phyloP scores from a whole-genome alignment of 2,888 invertebrate genomes.

The Mythimna loreyi region DNA sequence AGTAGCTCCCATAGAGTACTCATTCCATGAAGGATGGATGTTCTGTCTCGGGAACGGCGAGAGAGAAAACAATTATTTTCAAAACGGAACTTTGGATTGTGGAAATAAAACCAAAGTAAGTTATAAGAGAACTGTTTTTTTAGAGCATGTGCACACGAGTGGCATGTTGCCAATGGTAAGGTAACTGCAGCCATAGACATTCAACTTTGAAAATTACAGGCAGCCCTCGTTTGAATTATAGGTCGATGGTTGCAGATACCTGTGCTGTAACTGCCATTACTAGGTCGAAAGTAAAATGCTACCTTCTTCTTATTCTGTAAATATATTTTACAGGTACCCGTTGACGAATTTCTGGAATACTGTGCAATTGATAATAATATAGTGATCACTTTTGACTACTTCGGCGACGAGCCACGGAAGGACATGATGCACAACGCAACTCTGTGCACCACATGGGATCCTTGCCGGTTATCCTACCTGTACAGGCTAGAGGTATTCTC shows the following conservation, averaged over 20 bases:
- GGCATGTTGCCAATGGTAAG: too few species aligned
- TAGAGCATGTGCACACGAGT: too few species aligned
- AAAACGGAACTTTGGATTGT: conserved; percentile 87
- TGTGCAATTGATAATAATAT: conserved; percentile 87
- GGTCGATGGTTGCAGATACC: too few species aligned
- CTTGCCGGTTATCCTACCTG: conserved; percentile 84
- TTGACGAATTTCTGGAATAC: conserved; percentile 78
- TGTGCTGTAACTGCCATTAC: too few species aligned
- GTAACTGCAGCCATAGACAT: too few species aligned
- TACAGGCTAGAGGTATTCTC: conserved; percentile 85
- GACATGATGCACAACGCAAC: conserved; percentile 87
- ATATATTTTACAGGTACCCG: conserved; percentile 72
- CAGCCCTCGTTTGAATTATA: too few species aligned
- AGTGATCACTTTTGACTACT: conserved; percentile 87
- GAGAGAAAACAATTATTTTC: conserved; percentile 85
- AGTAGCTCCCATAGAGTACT: conserved; percentile 86
- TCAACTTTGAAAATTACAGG: too few species aligned
- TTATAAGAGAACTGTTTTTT: not conserved
- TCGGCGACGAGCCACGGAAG: conserved; percentile 87
- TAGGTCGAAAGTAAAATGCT: not conserved
- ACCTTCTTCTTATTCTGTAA: not conserved
- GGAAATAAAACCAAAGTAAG: conserved; percentile 85
- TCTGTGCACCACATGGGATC: conserved; percentile 86
- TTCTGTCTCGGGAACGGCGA: conserved; percentile 88
- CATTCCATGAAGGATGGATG: conserved; percentile 88